Evolutionary conservation across 2,888 invertebrate genomes (phyloP).

Genomic region (Synergus japonicus): DNA sequence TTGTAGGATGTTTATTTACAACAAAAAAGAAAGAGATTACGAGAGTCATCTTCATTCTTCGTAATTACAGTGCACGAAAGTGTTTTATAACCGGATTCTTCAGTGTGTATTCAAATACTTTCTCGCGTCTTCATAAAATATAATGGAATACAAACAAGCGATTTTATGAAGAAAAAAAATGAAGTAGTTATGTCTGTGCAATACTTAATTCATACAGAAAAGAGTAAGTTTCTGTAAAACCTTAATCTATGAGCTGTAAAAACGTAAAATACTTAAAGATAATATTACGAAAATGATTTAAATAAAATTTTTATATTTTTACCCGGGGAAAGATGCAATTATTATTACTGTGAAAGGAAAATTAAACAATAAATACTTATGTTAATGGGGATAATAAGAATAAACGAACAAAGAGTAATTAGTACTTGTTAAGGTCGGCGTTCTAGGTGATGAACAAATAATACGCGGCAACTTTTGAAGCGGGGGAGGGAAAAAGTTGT

Average conservation of each 20-base stretch:
- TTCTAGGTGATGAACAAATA: constrained; percentile 29
- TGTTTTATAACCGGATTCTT: constrained; percentile 36
- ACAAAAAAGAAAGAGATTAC: constrained; percentile 29
- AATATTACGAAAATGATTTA: not conserved
- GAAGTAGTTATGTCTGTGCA: not conserved
- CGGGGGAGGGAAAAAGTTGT: constrained; percentile 18
- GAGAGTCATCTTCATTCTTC: constrained; percentile 28
- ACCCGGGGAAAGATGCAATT: not conserved
- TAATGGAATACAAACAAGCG: constrained; percentile 3
- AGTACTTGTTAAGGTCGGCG: constrained; percentile 32
- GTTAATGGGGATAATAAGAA: constrained; percentile 39
- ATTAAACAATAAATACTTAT: constrained; percentile 14
- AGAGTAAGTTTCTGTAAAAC: not conserved
- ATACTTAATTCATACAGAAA: not conserved
- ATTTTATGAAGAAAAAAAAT: not conserved
- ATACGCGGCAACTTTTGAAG: constrained; percentile 28
- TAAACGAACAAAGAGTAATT: constrained; percentile 33
- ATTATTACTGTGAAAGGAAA: not conserved
- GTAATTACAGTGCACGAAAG: constrained; percentile 30
- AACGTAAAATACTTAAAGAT: not conserved
- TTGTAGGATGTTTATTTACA: constrained; percentile 11
- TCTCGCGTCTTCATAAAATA: constrained; percentile 9
- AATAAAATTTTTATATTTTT: not conserved
- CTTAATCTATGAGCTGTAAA: no score
- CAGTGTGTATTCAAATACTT: constrained; percentile 12